phyloP scores from a whole-genome alignment of 1,140 invertebrate genomes.

The Drosophila burlai region DNA sequence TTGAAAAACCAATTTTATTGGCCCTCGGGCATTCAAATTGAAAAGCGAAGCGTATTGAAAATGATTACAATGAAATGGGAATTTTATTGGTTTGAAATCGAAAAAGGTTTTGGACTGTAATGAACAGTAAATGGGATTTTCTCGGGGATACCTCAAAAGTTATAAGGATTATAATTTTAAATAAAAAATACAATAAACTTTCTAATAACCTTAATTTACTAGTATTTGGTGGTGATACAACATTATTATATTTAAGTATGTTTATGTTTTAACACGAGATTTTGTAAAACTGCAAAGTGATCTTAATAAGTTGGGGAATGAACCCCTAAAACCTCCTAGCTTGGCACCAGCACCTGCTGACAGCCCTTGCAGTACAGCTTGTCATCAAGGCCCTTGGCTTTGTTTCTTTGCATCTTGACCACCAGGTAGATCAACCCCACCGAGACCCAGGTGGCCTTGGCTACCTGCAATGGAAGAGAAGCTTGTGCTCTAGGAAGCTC shows the following conservation, averaged over 20 bases:
- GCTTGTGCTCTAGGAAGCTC: neutral
- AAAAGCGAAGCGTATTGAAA: constrained; percentile 69
- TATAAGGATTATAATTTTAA: neutral
- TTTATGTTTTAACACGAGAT: neutral
- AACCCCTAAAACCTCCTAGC: neutral
- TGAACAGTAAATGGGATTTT: neutral
- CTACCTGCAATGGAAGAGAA: constrained; percentile 89
- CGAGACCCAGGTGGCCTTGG: constrained; percentile 66
- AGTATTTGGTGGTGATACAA: neutral
- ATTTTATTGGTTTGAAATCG: constrained; percentile 57
- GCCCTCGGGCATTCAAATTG: constrained; percentile 58
- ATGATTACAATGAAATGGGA: constrained; percentile 68
- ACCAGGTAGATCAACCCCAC: constrained; percentile 61
- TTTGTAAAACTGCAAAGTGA: neutral
- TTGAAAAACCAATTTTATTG: constrained; percentile 56
- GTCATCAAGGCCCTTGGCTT: constrained; percentile 47
- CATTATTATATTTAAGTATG: neutral
- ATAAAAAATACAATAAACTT: neutral
- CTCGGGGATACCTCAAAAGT: neutral
- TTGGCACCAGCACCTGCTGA: constrained; percentile 39
- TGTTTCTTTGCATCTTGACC: constrained; percentile 54
- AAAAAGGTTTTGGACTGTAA: constrained; percentile 11
- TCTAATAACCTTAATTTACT: neutral
- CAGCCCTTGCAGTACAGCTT: constrained; percentile 63
- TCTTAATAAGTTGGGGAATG: neutral